A percentile compares a stretch with the other conserved stretches of the same genome.
Conservation (phyloP, 1,140 invertebrate genomes). For the Aphaenogaster ashmeadi region DNA sequence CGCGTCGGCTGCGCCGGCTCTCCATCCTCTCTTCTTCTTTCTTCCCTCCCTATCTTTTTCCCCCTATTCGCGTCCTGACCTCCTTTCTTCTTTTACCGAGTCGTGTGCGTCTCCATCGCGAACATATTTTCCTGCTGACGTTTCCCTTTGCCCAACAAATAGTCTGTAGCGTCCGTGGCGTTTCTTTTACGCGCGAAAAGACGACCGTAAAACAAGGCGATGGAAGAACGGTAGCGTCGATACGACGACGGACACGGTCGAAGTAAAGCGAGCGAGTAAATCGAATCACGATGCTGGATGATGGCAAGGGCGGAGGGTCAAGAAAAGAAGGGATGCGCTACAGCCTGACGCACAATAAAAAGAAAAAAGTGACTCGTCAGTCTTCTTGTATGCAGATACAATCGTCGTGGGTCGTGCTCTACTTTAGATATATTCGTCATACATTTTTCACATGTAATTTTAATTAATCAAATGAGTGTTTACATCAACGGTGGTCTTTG, state of each 20-base stretch:
- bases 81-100: background rate
- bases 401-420: background rate
- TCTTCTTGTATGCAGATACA: background rate
- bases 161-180: background rate
- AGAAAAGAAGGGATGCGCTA: conserved; percentile 10
- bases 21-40: too few species aligned
- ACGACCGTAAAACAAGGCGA: background rate
- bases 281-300: conserved; percentile 46
- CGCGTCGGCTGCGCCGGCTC: conserved; percentile 5
- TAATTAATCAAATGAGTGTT: background rate
- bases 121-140: background rate
- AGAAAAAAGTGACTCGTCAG: background rate
- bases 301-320: background rate
- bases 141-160: conserved; percentile 13
- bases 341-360: background rate
- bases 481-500: background rate
- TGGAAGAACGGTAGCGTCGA: background rate
- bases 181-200: background rate
- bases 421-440: background rate
- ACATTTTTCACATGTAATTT: background rate
- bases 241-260: conserved; percentile 21
- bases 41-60: background rate
- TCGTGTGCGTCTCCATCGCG: background rate
- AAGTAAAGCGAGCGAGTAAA: conserved; percentile 46
- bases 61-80: background rate